A percentile compares a stretch with the other conserved stretches of the same genome.
phyloP scores from a whole-genome alignment of 1,140 invertebrate genomes.

The Cardiocondyla obscurior region DNA sequence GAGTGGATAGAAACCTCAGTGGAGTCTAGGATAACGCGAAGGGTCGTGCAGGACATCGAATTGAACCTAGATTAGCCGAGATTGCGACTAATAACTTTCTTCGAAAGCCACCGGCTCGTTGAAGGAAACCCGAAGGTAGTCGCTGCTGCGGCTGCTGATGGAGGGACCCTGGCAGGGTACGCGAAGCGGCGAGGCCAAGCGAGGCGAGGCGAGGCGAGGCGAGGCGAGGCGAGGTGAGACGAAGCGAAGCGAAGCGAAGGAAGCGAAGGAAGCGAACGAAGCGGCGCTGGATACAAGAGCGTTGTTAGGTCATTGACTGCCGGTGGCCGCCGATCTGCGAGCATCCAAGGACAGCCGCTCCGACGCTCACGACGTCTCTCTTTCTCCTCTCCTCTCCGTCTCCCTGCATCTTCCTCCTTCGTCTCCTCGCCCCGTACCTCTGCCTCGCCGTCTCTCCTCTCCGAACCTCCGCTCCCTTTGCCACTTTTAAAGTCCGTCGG shows the following conservation, averaged over 20 bases:
- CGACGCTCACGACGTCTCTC: constrained; percentile 62
- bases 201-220: constrained; percentile 68
- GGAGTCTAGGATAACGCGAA: neutral
- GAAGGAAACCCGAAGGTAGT: constrained; percentile 38
- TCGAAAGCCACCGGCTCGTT: constrained; percentile 6
- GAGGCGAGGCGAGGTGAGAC: constrained; percentile 72
- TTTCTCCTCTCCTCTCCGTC: constrained; percentile 21
- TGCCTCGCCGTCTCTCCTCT: neutral
- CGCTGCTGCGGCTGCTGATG: constrained; percentile 3
- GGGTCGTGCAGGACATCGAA: neutral
- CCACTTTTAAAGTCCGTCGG: constrained; percentile 45
- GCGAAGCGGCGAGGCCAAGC: constrained; percentile 20
- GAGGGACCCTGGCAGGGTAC: constrained; percentile 33
- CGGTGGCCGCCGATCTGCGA: constrained; percentile 80
- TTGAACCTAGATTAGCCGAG: neutral
- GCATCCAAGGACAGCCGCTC: constrained; percentile 82
- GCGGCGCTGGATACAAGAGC: constrained; percentile 66
- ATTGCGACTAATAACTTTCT: constrained; percentile 30
- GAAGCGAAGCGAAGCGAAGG: constrained; percentile 70
- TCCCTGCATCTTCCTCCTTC: neutral
- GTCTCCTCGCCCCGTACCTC: neutral
- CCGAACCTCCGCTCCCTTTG: neutral
- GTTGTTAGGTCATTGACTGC: constrained; percentile 82
- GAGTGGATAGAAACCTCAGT: neutral
- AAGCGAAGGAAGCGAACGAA: constrained; percentile 63